Evolutionary conservation across 1,140 invertebrate species (phyloP).

Genomic region (Drosophila nikananu): DNA sequence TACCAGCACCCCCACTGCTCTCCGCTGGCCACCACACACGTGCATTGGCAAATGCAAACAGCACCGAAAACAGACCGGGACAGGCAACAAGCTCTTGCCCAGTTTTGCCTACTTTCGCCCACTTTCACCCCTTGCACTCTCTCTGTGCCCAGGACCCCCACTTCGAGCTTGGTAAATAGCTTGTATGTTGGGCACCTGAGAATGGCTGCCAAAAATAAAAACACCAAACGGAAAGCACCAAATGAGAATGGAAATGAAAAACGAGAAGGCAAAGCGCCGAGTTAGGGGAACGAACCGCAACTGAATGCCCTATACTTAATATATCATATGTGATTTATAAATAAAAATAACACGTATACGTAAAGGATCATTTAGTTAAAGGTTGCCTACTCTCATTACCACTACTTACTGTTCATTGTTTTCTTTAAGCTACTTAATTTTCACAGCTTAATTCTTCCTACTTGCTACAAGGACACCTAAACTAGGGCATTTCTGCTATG

Average conservation of each 20-base stretch:
- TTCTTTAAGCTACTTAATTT: background rate
- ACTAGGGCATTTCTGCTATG: background rate
- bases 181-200: slow-evolving; percentile 63
- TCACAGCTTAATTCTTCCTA: background rate
- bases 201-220: slow-evolving; percentile 67
- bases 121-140: background rate
- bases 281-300: no score
- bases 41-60: slow-evolving; percentile 51
- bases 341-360: background rate
- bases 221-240: slow-evolving; percentile 50
- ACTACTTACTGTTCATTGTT: background rate
- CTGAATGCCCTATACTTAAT: background rate
- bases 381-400: background rate
- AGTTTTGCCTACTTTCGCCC: background rate
- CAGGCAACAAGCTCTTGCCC: slow-evolving; percentile 62
- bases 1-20: background rate
- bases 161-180: slow-evolving; percentile 26
- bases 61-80: slow-evolving; percentile 23
- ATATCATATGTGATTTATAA: no score
- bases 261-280: background rate
- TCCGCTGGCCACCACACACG: slow-evolving; percentile 40
- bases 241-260: slow-evolving; percentile 66
- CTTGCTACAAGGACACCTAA: background rate
- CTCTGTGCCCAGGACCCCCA: background rate
- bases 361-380: background rate